Conservation (phyloP, 2,113 vertebrate species). For the Muntiacus reevesi region DNA sequence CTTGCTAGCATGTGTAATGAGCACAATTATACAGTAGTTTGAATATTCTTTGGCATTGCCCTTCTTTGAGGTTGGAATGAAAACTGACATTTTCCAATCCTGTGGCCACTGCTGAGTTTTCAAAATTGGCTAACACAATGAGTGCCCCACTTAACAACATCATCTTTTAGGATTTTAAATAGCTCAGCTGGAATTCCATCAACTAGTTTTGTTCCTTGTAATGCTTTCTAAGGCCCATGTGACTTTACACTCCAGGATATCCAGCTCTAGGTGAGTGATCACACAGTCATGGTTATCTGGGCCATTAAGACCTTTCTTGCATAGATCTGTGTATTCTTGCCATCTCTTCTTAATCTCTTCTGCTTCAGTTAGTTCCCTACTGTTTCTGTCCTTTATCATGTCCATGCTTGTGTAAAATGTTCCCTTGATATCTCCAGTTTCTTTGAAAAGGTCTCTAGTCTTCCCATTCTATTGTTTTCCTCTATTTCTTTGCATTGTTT, state of each 20-base stretch:
- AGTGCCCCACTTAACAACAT: not conserved
- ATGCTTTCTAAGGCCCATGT: not conserved
- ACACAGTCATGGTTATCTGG: not conserved
- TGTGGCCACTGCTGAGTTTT: not conserved
- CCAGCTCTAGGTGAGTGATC: not conserved
- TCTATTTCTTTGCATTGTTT: not conserved
- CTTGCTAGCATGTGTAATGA: not conserved
- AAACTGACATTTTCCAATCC: not conserved
- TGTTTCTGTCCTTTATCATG: not conserved
- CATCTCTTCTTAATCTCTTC: not conserved
- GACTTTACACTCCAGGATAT: not conserved
- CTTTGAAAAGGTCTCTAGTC: not conserved
- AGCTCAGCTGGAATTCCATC: not conserved
- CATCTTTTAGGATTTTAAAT: not conserved
- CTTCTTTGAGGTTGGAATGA: not conserved
- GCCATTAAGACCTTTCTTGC: not conserved
- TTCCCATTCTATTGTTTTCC: not conserved
- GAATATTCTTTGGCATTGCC: not conserved
- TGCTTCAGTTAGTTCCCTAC: not conserved
- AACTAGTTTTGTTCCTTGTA: not conserved
- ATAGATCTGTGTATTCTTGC: not conserved
- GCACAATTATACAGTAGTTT: not conserved
- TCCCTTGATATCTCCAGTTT: not conserved
- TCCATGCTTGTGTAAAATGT: not conserved
- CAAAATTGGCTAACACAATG: rapidly evolving